Conservation (phyloP, 1,140 invertebrate species). For the Ganaspis sp. region DNA sequence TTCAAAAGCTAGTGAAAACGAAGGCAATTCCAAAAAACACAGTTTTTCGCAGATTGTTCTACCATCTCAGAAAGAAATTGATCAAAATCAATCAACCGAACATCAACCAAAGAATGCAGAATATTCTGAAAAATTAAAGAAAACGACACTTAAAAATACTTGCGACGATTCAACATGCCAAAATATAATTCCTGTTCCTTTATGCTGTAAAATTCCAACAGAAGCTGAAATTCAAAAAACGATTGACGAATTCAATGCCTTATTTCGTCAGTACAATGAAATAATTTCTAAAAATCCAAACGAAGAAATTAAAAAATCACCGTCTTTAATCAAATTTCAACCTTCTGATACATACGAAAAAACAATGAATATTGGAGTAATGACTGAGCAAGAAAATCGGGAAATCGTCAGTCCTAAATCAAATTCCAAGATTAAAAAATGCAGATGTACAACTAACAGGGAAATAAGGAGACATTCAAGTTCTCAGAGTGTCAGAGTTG, state of each 20-base stretch:
- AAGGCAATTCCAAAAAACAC: neutral
- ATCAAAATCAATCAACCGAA: neutral
- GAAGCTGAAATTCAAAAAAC: neutral
- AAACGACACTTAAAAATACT: neutral
- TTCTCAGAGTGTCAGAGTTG: neutral
- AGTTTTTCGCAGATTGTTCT: neutral
- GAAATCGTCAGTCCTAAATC: neutral
- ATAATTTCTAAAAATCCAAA: neutral
- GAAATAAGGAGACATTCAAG: neutral
- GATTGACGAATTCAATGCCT: neutral
- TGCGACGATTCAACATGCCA: neutral
- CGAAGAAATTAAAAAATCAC: neutral
- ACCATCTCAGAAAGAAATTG: neutral
- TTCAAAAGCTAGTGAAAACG: neutral
- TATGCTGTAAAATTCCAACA: conserved; percentile 41
- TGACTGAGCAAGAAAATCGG: neutral
- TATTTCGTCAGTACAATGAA: neutral
- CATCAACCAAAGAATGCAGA: neutral
- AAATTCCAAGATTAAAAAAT: neutral
- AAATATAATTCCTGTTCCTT: neutral
- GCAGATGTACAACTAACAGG: neutral
- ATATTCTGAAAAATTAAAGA: neutral
- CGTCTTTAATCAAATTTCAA: neutral
- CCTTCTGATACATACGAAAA: neutral
- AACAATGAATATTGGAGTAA: neutral